Conservation (phyloP, 1,140 invertebrate species). For the Saccostrea echinata region DNA sequence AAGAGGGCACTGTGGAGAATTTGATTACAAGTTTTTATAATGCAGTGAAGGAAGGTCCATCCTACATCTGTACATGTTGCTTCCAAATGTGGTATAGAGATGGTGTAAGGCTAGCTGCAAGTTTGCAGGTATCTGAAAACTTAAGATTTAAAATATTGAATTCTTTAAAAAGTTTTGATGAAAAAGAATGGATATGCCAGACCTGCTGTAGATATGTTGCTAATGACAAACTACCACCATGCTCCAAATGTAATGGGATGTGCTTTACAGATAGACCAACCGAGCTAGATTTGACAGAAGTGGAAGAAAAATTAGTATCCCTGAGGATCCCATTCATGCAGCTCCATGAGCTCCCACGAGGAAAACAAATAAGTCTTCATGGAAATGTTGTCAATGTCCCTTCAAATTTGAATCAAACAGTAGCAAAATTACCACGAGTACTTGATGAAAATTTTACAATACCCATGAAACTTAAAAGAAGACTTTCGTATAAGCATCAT, state of each 20-base stretch:
- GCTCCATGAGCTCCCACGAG: slow-evolving; percentile 51
- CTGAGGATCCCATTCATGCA: slow-evolving; percentile 62
- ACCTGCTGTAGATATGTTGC: slow-evolving; percentile 3
- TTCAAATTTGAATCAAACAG: slow-evolving; percentile 40
- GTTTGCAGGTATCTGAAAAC: background rate
- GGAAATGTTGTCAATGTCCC: slow-evolving; percentile 56
- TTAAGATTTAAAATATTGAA: background rate
- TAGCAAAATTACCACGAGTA: slow-evolving; percentile 41
- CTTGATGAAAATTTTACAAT: slow-evolving; percentile 26
- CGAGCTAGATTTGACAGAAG: slow-evolving; percentile 46
- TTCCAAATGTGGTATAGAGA: background rate
- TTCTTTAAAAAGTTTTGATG: background rate
- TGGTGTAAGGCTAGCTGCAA: background rate
- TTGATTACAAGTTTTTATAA: no score
- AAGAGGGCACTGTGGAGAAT: no score
- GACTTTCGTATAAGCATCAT: slow-evolving; percentile 37
- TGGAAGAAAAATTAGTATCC: slow-evolving; percentile 51
- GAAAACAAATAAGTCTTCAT: slow-evolving; percentile 28
- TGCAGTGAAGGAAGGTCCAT: no score
- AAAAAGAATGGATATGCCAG: background rate
- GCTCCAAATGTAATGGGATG: slow-evolving; percentile 42
- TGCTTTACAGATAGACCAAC: slow-evolving; percentile 43
- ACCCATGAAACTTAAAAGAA: slow-evolving; percentile 39
- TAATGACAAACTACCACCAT: slow-evolving; percentile 45
- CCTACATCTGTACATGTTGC: no score